phyloP scores from a whole-genome alignment of 2,113 vertebrate species.

The Zosterops borbonicus region DNA sequence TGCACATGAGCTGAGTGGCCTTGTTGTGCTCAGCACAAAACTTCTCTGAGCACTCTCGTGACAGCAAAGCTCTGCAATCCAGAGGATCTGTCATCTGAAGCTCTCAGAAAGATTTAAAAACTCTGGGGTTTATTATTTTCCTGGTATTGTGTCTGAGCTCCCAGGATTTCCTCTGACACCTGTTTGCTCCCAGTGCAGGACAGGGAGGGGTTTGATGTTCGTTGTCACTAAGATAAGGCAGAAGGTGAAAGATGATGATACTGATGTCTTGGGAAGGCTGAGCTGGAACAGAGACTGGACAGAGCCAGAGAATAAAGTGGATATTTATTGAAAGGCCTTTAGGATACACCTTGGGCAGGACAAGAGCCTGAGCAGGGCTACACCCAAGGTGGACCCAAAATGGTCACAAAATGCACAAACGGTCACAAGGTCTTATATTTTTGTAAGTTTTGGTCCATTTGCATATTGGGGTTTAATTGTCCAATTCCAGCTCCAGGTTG shows the following conservation, averaged over 20 bases:
- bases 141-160: background rate
- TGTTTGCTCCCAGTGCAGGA: background rate
- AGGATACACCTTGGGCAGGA: background rate
- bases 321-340: background rate
- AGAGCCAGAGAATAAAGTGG: background rate
- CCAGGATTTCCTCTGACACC: background rate
- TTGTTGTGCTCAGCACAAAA: background rate
- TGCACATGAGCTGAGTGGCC: background rate
- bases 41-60: background rate
- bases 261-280: background rate
- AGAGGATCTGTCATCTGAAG: background rate
- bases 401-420: background rate
- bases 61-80: background rate
- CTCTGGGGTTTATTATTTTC: background rate
- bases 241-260: background rate
- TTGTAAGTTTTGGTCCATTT: background rate
- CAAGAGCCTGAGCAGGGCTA: background rate
- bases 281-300: background rate
- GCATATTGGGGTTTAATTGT: background rate
- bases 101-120: background rate
- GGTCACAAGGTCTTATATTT: fast-evolving
- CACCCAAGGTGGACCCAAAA: background rate
- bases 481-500: background rate
- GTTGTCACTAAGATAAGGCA: fast-evolving
- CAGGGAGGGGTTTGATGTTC: background rate